Evolutionary conservation across 2,797 vertebrate genomes (phyloP).

Genomic region (Cheracebus regulus): DNA sequence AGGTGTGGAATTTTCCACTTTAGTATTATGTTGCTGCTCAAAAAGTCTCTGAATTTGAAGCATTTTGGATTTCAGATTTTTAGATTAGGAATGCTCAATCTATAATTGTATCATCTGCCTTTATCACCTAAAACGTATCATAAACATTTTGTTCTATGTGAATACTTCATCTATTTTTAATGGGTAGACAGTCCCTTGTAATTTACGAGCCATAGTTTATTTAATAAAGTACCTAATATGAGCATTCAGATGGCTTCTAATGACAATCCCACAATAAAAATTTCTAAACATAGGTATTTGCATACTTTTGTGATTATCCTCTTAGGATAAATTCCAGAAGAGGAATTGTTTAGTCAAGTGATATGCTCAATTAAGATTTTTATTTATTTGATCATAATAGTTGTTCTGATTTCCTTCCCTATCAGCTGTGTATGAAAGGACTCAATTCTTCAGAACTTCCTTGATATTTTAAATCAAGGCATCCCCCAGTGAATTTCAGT

Average conservation of each 20-base stretch:
- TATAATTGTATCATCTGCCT: not conserved
- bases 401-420: conserved; percentile 23
- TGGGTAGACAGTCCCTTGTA: not conserved
- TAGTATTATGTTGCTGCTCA: not conserved
- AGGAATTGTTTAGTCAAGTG: not conserved
- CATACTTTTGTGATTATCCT: not conserved
- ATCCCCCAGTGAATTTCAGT: not conserved
- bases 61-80: not conserved
- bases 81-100: not conserved
- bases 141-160: not conserved
- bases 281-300: not conserved
- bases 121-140: not conserved
- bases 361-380: conserved; percentile 10
- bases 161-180: not conserved
- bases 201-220: not conserved
- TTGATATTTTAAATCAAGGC: not conserved
- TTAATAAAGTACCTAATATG: not conserved
- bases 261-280: not conserved
- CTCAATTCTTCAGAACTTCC: not conserved
- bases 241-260: not conserved
- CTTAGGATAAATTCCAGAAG: conserved; percentile 5
- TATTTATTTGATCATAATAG: not conserved
- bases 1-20: not conserved
- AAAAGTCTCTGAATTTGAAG: not conserved
- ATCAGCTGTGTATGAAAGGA: not conserved